These are phyloP conservation scores for Drosophila gaucha DNA, from an alignment of 2,888 invertebrate species.

Conservation along the genomic window DNA sequence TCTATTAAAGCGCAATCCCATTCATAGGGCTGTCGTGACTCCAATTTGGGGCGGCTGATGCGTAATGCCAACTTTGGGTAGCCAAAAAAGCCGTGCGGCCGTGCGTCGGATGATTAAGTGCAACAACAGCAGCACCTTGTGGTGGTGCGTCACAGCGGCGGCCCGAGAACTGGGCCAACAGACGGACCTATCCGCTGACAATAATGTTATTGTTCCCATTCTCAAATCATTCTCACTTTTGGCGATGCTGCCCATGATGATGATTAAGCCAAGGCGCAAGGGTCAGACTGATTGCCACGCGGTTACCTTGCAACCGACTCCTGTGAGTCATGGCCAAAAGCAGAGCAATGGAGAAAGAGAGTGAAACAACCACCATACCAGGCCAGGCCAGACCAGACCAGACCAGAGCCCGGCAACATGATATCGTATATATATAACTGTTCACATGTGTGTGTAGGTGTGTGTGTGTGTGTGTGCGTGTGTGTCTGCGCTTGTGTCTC, in stretches of 20 bases:
- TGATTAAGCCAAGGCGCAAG: conserved; percentile 62
- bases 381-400: too few species aligned
- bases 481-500: conserved; percentile 18
- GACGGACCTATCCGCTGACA: conserved; percentile 15
- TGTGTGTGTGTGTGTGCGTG: conserved; percentile 6
- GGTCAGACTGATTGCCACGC: conserved; percentile 43
- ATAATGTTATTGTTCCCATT: conserved; percentile 39
- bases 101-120: conserved; percentile 65
- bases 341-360: conserved; percentile 27
- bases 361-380: conserved; percentile 43
- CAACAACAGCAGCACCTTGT: conserved; percentile 58
- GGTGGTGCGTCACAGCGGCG: conserved; percentile 63
- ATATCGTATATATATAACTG: conserved; percentile 39
- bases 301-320: conserved; percentile 50
- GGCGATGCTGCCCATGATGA: conserved; percentile 36
- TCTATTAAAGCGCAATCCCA: conserved; percentile 49
- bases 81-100: conserved; percentile 19
- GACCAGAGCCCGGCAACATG: conserved; percentile 51
- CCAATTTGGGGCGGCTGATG: conserved; percentile 64
- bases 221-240: conserved; percentile 73
- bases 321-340: conserved; percentile 65
- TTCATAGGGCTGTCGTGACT: conserved; percentile 65
- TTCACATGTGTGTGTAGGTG: conserved; percentile 17
- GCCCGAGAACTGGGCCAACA: conserved; percentile 64
- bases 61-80: conserved; percentile 73